phyloP scores from a whole-genome alignment of 2,113 vertebrate genomes.

The Panthera leo region DNA sequence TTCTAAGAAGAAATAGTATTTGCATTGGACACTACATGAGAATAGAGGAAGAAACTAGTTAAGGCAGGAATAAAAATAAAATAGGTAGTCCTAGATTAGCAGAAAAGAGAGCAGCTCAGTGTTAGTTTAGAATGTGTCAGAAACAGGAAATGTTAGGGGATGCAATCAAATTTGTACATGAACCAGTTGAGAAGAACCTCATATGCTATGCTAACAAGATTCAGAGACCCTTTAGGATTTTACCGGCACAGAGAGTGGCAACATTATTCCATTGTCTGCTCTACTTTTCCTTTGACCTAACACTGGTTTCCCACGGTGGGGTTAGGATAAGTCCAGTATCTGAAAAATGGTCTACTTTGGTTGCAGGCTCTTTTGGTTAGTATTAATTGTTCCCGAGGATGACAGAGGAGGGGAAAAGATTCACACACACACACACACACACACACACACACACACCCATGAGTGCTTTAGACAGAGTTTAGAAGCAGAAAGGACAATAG shows the following conservation, averaged over 20 bases:
- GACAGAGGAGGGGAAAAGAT: background rate
- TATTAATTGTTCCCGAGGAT: background rate
- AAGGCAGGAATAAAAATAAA: background rate
- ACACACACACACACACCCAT: too few relatives aligned
- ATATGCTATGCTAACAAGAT: background rate
- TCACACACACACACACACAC: background rate
- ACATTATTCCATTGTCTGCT: background rate
- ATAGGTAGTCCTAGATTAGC: background rate
- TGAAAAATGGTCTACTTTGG: background rate
- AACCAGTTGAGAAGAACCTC: background rate
- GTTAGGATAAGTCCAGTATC: background rate
- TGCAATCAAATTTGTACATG: too few relatives aligned
- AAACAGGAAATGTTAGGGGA: background rate
- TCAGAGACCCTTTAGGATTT: background rate
- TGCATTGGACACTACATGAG: background rate
- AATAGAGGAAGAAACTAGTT: background rate
- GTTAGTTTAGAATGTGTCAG: background rate
- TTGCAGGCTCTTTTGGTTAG: background rate
- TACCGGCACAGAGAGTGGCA: background rate
- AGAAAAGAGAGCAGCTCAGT: background rate
- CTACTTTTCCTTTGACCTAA: background rate
- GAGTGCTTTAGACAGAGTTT: background rate
- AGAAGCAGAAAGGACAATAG: background rate
- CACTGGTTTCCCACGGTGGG: accelerated
- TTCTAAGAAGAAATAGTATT: background rate